phyloP scores from a whole-genome alignment of 2,113 vertebrate species.

The Eubucco bourcierii region DNA sequence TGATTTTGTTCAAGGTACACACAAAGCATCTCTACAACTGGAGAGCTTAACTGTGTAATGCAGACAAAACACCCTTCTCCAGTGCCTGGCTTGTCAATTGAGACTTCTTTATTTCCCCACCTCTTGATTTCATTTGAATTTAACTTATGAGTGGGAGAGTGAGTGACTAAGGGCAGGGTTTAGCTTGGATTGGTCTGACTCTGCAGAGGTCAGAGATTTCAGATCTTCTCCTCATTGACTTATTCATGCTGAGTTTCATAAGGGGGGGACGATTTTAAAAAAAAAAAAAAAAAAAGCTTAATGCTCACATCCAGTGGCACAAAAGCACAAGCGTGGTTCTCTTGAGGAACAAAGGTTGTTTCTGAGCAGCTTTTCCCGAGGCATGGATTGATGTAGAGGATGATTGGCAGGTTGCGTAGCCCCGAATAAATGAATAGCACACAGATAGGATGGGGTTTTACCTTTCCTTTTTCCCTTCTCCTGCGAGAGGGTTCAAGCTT shows the following conservation, averaged over 20 bases:
- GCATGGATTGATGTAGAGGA: conserved; percentile 41
- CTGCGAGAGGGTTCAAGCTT: neutral
- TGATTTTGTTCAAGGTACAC: neutral
- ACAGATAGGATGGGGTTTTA: neutral
- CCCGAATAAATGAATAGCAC: conserved; percentile 38
- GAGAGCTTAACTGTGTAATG: neutral
- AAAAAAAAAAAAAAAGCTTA: too few relatives aligned
- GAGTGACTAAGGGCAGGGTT: neutral
- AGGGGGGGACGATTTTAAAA: neutral
- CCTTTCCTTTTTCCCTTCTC: neutral
- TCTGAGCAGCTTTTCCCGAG: conserved; percentile 57
- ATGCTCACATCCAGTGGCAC: conserved; percentile 14
- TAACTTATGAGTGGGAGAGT: neutral
- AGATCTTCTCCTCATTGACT: conserved; percentile 7
- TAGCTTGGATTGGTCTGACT: neutral
- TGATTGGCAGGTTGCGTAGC: conserved; percentile 62
- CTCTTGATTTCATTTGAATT: neutral
- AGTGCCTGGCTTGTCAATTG: neutral
- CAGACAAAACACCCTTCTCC: neutral
- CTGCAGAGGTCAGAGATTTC: neutral
- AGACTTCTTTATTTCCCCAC: neutral
- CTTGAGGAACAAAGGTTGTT: conserved; percentile 51
- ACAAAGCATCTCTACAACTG: neutral
- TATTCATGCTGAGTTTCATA: conserved; percentile 11
- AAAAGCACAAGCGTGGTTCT: conserved; percentile 35